Conservation (phyloP, 2,888 invertebrate species). For the Matsumyia berberina region DNA sequence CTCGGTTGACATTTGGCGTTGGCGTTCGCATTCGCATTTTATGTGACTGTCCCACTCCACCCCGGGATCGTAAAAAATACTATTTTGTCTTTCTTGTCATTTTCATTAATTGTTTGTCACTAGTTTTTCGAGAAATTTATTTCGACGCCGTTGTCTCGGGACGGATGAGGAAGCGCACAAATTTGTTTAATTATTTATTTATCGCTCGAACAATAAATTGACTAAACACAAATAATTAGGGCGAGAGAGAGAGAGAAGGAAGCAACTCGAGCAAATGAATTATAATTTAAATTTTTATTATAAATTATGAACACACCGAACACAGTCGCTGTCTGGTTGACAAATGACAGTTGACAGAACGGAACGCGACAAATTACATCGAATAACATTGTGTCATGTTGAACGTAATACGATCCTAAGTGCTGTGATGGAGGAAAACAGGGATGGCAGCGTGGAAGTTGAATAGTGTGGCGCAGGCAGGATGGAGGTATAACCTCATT, state of each 20-base stretch:
- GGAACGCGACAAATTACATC: conserved; percentile 51
- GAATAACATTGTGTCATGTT: conserved; percentile 63
- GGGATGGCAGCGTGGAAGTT: not conserved
- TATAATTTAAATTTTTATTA: conserved; percentile 51
- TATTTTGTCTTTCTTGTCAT: conserved; percentile 59
- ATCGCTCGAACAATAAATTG: conserved; percentile 59
- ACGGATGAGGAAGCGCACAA: conserved; percentile 16
- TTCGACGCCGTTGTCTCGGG: conserved; percentile 24
- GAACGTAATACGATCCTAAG: conserved; percentile 53
- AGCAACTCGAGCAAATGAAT: conserved; percentile 42
- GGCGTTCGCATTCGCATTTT: conserved; percentile 24
- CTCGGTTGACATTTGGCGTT: conserved; percentile 56
- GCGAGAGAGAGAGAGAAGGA: not conserved
- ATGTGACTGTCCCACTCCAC: not conserved
- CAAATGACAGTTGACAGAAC: conserved; percentile 59
- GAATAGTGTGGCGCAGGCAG: not conserved
- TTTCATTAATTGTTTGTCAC: conserved; percentile 69
- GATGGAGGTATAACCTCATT: conserved; percentile 58
- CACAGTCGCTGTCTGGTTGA: not conserved
- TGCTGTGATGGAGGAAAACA: conserved; percentile 9
- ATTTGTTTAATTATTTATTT: conserved; percentile 57
- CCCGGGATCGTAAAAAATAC: conserved; percentile 24
- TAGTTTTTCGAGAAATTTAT: conserved; percentile 48
- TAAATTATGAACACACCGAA: conserved; percentile 39
- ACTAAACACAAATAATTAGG: not conserved